Evolutionary conservation across 2,888 invertebrate genomes (phyloP), one percentile per base, ranked within the genome.

Genomic region (Leucophora obtusa): DNA sequence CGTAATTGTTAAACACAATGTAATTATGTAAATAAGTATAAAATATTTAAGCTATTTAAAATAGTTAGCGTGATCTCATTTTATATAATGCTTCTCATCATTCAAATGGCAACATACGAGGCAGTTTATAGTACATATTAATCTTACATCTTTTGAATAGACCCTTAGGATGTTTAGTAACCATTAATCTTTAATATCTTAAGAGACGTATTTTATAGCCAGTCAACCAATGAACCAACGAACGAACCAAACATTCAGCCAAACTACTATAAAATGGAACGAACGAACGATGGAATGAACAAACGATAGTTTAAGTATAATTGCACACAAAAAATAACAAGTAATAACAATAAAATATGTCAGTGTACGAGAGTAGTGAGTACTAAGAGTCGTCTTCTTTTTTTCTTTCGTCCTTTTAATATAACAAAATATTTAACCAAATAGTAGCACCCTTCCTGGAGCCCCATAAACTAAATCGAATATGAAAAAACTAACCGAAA

Each of bases 181-280:
- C 77, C 81, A 81, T 81, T 81, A 81, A 81, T 81, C 81, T 81
- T 81, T 66, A 77, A 81, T 74, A 81, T 77, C 77, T 81, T 66
- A 73, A 73, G 65, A 43, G 65, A 66, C 70, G 63, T 59, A 62
- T 70, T 77, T 72, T 72, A 77, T 77, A 66, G 60, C 53, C 47
- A 66, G 33, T 71, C 53, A 77, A 71, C 21, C 66, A 77, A 54
- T 59, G 24, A 54, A 50, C 60, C 43, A 72, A 53, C 56, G 56
- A 50, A 21, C 21, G 21, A 21, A 21, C 2, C 2, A 21, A 21
- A 2, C 28, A 28, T 28, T 28, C 28, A 28, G 28, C 28, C 28
- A 28, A 28, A 28, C 28, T 43, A 59, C 28, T 17, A 28, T 38
- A 38, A 38, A 58, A 24, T 50, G 21, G 71, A 71, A 69, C 7